Percentiles rank a stretch among this genome's conserved stretches.
phyloP scores from a whole-genome alignment of 2,888 invertebrate species.

The Mesorhabditis spiculigera region DNA sequence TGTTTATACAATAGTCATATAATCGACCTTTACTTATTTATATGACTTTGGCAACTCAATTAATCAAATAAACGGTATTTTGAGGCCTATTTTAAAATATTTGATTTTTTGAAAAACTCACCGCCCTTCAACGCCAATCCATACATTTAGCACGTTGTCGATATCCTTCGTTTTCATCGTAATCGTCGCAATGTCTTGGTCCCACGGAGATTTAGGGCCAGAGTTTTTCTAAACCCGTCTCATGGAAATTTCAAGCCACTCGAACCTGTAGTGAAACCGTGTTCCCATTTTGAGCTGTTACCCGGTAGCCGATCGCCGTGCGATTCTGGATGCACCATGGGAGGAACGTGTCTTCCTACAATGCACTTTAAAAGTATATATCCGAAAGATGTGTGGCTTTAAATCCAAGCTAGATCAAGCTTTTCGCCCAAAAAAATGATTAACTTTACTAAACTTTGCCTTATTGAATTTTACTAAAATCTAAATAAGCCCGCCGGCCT shows the following conservation, averaged over 20 bases:
- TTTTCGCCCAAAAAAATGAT: too few species aligned
- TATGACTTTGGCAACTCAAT: too few species aligned
- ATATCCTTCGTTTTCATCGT: conserved; percentile 24
- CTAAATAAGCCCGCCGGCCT: too few species aligned
- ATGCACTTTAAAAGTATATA: too few species aligned
- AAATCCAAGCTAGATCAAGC: too few species aligned
- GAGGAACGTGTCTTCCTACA: not conserved
- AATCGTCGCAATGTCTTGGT: conserved; percentile 27
- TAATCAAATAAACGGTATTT: not conserved
- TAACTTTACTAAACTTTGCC: conserved; percentile 9
- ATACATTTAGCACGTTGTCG: conserved; percentile 37
- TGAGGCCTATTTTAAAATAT: not conserved
- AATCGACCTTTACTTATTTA: too few species aligned
- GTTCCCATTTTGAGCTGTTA: not conserved
- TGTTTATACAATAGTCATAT: too few species aligned
- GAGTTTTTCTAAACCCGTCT: conserved; percentile 20
- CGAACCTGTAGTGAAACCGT: not conserved
- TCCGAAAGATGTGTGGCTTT: too few species aligned
- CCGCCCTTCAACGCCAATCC: conserved; percentile 20
- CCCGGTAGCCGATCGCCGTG: not conserved
- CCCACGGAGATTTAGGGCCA: conserved; percentile 42
- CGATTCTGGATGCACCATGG: not conserved
- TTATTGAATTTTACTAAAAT: not conserved
- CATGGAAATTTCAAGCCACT: not conserved
- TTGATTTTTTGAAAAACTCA: not conserved